A percentile compares a stretch with the other conserved stretches of the same genome.
Conservation (phyloP, 2,888 invertebrate species). For the Catocala fraxini region DNA sequence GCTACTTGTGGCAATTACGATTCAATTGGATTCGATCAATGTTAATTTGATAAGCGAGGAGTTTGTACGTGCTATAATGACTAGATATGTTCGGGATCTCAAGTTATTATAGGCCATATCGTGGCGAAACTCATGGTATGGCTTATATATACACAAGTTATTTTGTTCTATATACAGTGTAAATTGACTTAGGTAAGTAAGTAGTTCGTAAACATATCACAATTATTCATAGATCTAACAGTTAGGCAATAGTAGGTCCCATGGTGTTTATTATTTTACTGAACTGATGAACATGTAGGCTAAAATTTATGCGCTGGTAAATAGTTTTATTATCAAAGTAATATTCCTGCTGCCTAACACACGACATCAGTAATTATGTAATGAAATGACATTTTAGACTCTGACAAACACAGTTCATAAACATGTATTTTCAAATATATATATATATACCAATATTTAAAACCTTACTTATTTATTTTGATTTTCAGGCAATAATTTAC, state of each 20-base stretch:
- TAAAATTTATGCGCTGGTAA: constrained; percentile 34
- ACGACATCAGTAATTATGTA: constrained; percentile 19
- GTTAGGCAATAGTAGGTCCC: constrained; percentile 78
- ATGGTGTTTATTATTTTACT: constrained; percentile 66
- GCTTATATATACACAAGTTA: constrained; percentile 25
- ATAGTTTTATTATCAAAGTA: constrained; percentile 20
- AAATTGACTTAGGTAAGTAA: constrained; percentile 59
- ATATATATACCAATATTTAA: constrained; percentile 53
- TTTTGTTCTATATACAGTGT: constrained; percentile 49
- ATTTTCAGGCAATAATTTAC: constrained; percentile 81
- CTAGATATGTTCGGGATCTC: constrained; percentile 44
- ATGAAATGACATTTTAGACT: constrained; percentile 26
- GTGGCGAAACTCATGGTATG: constrained; percentile 20
- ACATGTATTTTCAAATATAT: constrained; percentile 39
- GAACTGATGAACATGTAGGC: constrained; percentile 51
- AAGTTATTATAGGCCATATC: constrained; percentile 38
- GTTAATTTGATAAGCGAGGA: constrained; percentile 49
- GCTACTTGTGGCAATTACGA: constrained; percentile 44
- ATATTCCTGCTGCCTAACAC: constrained; percentile 14
- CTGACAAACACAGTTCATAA: constrained; percentile 28
- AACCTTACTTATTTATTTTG: constrained; percentile 70
- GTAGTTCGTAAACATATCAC: constrained; percentile 63
- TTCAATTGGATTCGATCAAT: constrained; percentile 41
- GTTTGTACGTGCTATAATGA: constrained; percentile 45
- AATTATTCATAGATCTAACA: constrained; percentile 69